Evolutionary conservation across 35 echinoderm and acorn worm genomes (phyloP), one percentile per base, ranked within the genome.

Genomic region (Ptychodera flava): DNA sequence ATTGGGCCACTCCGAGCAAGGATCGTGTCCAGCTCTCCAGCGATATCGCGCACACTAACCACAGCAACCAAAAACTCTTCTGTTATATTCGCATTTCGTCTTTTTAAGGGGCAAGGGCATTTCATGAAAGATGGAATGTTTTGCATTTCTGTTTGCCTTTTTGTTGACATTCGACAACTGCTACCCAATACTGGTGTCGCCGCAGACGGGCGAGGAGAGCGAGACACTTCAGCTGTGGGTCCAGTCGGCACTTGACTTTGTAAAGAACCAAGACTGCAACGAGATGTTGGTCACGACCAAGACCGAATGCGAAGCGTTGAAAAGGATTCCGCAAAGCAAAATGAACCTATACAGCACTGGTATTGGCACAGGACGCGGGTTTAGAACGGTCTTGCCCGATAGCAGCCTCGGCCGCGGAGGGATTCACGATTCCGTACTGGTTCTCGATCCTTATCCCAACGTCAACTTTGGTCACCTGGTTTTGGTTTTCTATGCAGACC

Each of bases 381-480:
- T 64, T 84, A 33, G 38, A 27, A 78, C 90, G 30, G 87, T 99
- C 0, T 33, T 99, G 29, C 96, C 96, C 14, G 96, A 99, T 77
- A 90, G 92, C 36, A 90, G 90, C 29, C 35, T 99, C 33, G 88
- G 91, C 29, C 75, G 93, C 29, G 90, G 93, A 33, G 89, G 93
- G 31, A 85, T 87, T 12, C 96, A 99, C 80, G 93, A 99, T 80
- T 87, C 93, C 6, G 93, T 99, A 1, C 35, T 99, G 28, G 90
- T 80, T 16, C 79, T 99, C 28, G 96, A 99, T 82, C 96, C 96
- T 0, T 94, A 92, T 76, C 96, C 96, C 15, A 64, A 76, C 27
- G 96, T 90, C 16, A 92, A 91, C 80, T 99, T 99, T 83, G 96
- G 96, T 32, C 96, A 99, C 87, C 85, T 99, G 29, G 96, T 99